These are phyloP conservation scores for Eretmochelys imbricata DNA, from an alignment of 2,113 vertebrate species.

Conservation along the genomic window DNA sequence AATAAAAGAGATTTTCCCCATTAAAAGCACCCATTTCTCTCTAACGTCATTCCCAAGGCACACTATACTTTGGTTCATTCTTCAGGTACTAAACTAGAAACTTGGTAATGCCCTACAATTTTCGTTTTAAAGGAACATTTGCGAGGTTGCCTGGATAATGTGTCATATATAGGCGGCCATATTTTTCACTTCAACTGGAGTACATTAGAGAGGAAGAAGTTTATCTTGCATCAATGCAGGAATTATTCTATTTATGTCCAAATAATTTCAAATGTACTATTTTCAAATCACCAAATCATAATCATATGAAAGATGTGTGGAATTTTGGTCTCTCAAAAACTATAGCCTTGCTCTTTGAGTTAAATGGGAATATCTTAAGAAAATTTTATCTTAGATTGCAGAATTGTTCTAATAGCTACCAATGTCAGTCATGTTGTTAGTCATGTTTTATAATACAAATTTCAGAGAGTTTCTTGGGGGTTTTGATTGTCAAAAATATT, in stretches of 20 bases:
- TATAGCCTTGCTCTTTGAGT: not conserved
- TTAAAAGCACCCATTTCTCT: not conserved
- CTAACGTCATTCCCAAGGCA: not conserved
- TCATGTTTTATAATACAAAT: not conserved
- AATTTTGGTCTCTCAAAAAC: rapidly evolving
- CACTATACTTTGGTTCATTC: not conserved
- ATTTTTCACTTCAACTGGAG: not conserved
- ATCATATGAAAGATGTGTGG: not conserved
- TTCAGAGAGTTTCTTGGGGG: not conserved
- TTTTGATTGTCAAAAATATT: not conserved
- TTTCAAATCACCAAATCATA: not conserved
- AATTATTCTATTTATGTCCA: not conserved
- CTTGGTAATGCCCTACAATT: not conserved
- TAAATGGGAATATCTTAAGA: not conserved
- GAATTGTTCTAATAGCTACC: not conserved
- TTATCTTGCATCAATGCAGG: not conserved
- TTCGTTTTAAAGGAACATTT: not conserved
- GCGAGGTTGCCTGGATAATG: not conserved
- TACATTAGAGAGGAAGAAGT: not conserved
- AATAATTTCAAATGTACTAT: not conserved
- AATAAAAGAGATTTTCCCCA: not conserved
- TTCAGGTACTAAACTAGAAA: not conserved
- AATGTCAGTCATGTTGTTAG: not conserved
- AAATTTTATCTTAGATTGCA: not conserved
- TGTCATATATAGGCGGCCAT: not conserved